These are phyloP conservation scores for Galeruca laticollis DNA, from an alignment of 2,888 invertebrate genomes.

Conservation along the genomic window DNA sequence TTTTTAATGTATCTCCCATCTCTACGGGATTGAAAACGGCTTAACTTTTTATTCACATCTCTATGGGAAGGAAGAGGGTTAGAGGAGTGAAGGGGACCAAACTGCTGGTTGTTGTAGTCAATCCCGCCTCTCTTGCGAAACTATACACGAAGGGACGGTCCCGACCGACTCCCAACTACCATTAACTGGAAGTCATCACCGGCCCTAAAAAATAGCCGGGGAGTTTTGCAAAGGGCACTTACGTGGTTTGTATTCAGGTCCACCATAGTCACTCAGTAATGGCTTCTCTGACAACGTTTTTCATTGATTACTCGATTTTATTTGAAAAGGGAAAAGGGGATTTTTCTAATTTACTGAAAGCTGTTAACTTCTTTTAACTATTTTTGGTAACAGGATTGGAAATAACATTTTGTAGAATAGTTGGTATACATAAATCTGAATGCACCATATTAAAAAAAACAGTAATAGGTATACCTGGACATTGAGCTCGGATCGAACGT, in stretches of 20 bases:
- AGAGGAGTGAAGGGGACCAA: conserved; percentile 37
- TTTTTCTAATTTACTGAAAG: neutral
- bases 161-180: conserved; percentile 52
- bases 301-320: neutral
- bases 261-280: conserved; percentile 33
- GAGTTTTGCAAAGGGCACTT: conserved; percentile 44
- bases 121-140: conserved; percentile 51
- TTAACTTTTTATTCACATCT: conserved; percentile 46
- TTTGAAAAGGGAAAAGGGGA: neutral
- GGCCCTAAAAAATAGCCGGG: conserved; percentile 38
- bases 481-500: too few relatives aligned
- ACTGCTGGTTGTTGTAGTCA: conserved; percentile 47
- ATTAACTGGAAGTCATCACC: conserved; percentile 58
- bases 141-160: conserved; percentile 45
- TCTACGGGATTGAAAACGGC: conserved; percentile 31
- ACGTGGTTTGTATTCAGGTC: conserved; percentile 46
- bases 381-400: neutral
- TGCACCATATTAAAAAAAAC: too few relatives aligned
- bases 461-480: too few relatives aligned
- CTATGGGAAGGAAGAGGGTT: conserved; percentile 30
- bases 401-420: too few relatives aligned
- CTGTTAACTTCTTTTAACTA: neutral
- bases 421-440: too few relatives aligned
- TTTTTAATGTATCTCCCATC: conserved; percentile 2
- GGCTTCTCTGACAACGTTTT: conserved; percentile 37